Percentiles rank a stretch among this genome's conserved stretches.
phyloP scores from a whole-genome alignment of 1,140 invertebrate species.

The Pseudomyrmex pallidus region DNA sequence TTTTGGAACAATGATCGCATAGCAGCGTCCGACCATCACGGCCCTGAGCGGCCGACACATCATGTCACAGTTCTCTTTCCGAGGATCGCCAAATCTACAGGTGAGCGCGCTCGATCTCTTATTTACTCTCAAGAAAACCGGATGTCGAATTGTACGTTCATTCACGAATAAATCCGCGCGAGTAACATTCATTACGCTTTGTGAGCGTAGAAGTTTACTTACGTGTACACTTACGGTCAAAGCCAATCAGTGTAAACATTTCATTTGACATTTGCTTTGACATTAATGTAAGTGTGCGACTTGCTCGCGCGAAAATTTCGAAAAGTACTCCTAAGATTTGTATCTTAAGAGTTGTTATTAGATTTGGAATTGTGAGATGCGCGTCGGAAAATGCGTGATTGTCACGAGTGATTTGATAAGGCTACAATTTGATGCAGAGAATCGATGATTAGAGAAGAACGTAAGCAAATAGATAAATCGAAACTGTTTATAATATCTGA shows the following conservation, averaged over 20 bases:
- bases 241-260: not conserved
- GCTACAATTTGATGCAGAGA: not conserved
- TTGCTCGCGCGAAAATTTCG: not conserved
- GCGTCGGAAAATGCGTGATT: not conserved
- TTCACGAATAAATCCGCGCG: slow-evolving; percentile 1
- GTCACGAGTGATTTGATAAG: slow-evolving; percentile 18
- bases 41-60: slow-evolving; percentile 86
- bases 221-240: no score
- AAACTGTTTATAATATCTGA: not conserved
- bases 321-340: not conserved
- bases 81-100: slow-evolving; percentile 89
- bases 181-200: not conserved
- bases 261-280: not conserved
- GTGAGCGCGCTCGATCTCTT: slow-evolving; percentile 79
- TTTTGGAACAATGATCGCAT: slow-evolving; percentile 82
- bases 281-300: not conserved
- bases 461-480: slow-evolving; percentile 46
- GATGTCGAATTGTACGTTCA: not conserved
- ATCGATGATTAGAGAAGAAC: slow-evolving; percentile 9
- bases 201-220: not conserved
- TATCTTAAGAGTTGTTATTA: not conserved
- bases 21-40: slow-evolving; percentile 82
- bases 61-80: slow-evolving; percentile 89
- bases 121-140: not conserved
- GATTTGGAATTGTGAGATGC: slow-evolving; percentile 1